Conservation (phyloP, 2,113 vertebrate species). For the Epinephelus lanceolatus region DNA sequence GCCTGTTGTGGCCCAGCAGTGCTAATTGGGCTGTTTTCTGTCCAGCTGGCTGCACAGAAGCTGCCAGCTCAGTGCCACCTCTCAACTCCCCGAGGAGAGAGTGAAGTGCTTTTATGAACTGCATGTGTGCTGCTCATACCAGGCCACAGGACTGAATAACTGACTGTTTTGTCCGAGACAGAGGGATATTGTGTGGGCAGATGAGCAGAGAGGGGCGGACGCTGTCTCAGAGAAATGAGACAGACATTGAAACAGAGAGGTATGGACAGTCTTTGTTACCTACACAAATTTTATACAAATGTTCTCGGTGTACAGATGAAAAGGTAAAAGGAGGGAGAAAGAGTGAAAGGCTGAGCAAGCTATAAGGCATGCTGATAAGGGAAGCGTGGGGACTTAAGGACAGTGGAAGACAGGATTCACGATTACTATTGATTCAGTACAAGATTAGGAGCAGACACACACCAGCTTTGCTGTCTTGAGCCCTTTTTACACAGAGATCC, state of each 20-base stretch:
- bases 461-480: slow-evolving; percentile 26
- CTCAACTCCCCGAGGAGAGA: slow-evolving; percentile 45
- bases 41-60: slow-evolving; percentile 60
- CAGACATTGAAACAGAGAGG: slow-evolving; percentile 20
- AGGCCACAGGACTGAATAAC: slow-evolving; percentile 51
- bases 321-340: slow-evolving; percentile 20
- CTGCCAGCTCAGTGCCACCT: slow-evolving; percentile 50
- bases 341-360: slow-evolving; percentile 22
- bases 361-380: slow-evolving; percentile 24
- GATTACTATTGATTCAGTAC: slow-evolving; percentile 62
- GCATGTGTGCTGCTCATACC: slow-evolving; percentile 47
- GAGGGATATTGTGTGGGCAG: slow-evolving; percentile 63
- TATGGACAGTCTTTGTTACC: slow-evolving; percentile 18
- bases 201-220: slow-evolving; percentile 17
- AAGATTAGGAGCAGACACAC: slow-evolving; percentile 57
- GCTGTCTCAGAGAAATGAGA: slow-evolving; percentile 59
- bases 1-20: slow-evolving; percentile 31
- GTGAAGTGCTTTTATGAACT: slow-evolving; percentile 51
- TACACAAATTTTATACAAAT: background rate
- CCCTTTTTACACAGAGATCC: no score
- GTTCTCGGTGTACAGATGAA: slow-evolving; percentile 21
- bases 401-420: slow-evolving; percentile 34
- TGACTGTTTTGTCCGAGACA: slow-evolving; percentile 60
- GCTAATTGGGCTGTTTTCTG: slow-evolving; percentile 65
- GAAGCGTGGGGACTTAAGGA: slow-evolving; percentile 38